A percentile compares a stretch with the other conserved stretches of the same genome.
These are phyloP conservation scores for Gymnorhina tibicen DNA, from an alignment of 2,113 vertebrate genomes.

Conservation along the genomic window DNA sequence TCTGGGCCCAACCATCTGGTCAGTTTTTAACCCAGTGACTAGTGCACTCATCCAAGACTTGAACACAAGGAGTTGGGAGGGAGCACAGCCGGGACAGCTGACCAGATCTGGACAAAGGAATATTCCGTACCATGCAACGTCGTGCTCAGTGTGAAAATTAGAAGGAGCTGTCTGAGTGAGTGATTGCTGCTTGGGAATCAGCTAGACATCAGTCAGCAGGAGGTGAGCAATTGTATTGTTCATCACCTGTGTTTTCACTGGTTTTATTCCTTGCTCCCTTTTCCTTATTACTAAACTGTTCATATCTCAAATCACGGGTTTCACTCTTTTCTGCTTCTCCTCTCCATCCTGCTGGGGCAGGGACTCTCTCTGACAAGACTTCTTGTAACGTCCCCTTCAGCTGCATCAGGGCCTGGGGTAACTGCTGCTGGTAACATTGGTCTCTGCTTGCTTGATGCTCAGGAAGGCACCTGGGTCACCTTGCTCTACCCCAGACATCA, in stretches of 20 bases:
- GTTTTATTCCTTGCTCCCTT: neutral
- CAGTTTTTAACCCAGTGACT: neutral
- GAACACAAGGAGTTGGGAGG: neutral
- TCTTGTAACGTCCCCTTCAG: neutral
- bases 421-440: neutral
- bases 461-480: neutral
- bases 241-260: neutral
- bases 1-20: neutral
- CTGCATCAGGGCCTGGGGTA: no score
- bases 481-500: neutral
- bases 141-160: neutral
- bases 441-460: neutral
- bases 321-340: neutral
- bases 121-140: neutral
- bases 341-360: neutral
- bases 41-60: neutral
- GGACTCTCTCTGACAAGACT: neutral
- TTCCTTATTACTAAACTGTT: neutral
- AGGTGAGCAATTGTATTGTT: neutral
- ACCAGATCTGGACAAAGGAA: neutral
- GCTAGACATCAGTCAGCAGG: neutral
- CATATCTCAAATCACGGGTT: neutral
- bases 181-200: neutral
- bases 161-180: neutral
- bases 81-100: neutral